Base-by-base conservation (phyloP, 1,140 invertebrate genomes). In the Sycobia sp. region DNA sequence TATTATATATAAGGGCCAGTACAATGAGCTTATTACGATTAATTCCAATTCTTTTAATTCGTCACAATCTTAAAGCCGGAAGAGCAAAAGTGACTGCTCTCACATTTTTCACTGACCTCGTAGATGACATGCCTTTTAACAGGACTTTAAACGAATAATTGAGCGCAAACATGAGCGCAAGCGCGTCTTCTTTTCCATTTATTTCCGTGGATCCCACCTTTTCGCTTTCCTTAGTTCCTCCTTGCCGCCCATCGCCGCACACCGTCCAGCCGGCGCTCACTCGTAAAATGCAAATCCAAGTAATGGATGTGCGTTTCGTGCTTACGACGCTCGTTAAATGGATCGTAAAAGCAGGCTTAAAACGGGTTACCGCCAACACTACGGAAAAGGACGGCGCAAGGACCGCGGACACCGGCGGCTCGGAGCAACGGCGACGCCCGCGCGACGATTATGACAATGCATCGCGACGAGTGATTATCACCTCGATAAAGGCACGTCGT, bases 241-340 rank as follows among this genome's bases (percentile, higher is more conserved):
- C 29, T 36, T 20, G 16, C 29, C 14, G 32, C 38, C 22, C 34
- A 20, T 47, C 47, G 29, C 14, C 29, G 43, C 22, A 22, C 20
- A 44, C 3, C 23, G 23, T 13, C 34, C 36, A 36, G 18, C 22
- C 27, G 11, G 49, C 53, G 66, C 55, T 72, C 69, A 74, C 69
- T 77, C 74, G 71, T 78, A 78, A 77, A 78, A 77, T 76, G 74
- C 73, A 77, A 78, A 77, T 76, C 55, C 64, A 22, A 55, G 64
- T 74, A 74, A 76, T 68, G 67, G 55, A 49, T 56, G 62, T 69
- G 64, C 62, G 65, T 13, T 65, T 67, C 65, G 54, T 67, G 66
- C 66, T 71, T 67, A 71, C 68, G 64, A 59, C 53, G 69, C 60
- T 70, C 67, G 66, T 73, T 66, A 64, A 66, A 72, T 73, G 67